These are phyloP conservation scores for Dicycla oo DNA, from an alignment of 2,888 invertebrate genomes.

Conservation along the genomic window DNA sequence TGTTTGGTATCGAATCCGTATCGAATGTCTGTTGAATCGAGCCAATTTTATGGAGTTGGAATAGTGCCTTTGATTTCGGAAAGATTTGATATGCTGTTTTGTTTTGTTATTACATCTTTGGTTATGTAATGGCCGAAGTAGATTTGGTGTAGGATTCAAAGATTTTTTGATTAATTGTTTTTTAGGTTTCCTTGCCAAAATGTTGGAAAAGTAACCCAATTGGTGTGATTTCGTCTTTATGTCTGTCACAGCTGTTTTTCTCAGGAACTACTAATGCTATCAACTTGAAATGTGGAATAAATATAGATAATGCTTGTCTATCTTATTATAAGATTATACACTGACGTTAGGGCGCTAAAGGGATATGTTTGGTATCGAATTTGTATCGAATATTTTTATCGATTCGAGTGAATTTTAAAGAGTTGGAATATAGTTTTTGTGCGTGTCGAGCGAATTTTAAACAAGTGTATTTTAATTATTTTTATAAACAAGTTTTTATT, in stretches of 20 bases:
- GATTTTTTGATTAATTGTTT: background rate
- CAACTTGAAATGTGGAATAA: background rate
- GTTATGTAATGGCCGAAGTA: background rate
- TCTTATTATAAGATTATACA: constrained; percentile 61
- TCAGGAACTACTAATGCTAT: background rate
- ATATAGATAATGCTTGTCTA: background rate
- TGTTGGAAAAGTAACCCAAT: background rate
- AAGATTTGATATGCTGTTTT: background rate
- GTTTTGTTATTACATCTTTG: background rate
- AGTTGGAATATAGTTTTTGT: constrained; percentile 4
- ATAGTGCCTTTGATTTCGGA: constrained; percentile 24
- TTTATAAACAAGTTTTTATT: no score
- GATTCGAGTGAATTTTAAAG: constrained; percentile 49
- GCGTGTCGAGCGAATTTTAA: no score
- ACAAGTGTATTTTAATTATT: no score
- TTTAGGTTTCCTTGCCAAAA: no score
- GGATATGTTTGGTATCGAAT: constrained; percentile 55
- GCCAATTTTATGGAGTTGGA: constrained; percentile 42
- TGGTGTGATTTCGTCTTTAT: background rate
- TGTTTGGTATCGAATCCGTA: constrained; percentile 56
- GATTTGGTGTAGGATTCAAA: background rate
- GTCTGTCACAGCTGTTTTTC: background rate
- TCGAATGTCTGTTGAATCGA: constrained; percentile 53
- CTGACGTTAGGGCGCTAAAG: constrained; percentile 53
- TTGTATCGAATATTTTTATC: constrained; percentile 58